Evolutionary conservation across 2,113 vertebrate species (phyloP).

Genomic region (Delphinus delphis): DNA sequence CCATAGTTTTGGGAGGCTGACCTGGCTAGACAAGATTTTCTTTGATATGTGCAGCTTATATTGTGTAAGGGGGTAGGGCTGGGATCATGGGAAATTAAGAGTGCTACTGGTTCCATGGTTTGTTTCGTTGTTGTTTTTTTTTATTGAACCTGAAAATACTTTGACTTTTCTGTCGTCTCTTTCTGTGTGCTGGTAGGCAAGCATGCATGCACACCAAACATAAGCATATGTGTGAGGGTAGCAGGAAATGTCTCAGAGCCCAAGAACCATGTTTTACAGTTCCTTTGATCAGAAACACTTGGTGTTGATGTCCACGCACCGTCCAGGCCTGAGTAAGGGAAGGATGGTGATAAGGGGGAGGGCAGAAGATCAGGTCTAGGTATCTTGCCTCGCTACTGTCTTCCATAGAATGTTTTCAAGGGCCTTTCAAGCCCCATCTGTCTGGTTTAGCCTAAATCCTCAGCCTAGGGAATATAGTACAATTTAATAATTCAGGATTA

Average conservation of each 20-base stretch:
- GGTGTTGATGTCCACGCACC: not conserved
- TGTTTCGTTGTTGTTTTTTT: not conserved
- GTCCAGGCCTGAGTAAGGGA: not conserved
- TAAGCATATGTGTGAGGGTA: not conserved
- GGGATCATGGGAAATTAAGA: constrained; percentile 6
- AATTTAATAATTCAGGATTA: not conserved
- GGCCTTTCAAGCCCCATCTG: not conserved
- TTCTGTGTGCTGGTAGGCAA: constrained; percentile 1
- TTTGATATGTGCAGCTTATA: not conserved
- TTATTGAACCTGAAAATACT: constrained; percentile 44
- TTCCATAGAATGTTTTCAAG: constrained; percentile 11
- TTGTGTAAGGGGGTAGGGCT: not conserved
- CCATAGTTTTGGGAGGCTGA: not conserved
- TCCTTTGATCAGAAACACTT: constrained; percentile 5
- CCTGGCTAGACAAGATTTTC: constrained; percentile 40
- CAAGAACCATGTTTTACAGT: not conserved
- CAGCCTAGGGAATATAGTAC: not conserved
- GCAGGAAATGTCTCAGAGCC: not conserved
- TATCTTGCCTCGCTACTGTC: not conserved
- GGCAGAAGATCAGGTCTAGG: not conserved
- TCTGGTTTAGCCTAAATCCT: constrained; percentile 26
- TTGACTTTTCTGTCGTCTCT: constrained; percentile 32
- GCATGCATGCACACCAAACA: not conserved
- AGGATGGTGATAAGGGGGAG: not conserved
- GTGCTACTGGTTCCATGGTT: not conserved